These are phyloP conservation scores for Drosophila funebris DNA, from an alignment of 1,140 invertebrate genomes.

Conservation along the genomic window DNA sequence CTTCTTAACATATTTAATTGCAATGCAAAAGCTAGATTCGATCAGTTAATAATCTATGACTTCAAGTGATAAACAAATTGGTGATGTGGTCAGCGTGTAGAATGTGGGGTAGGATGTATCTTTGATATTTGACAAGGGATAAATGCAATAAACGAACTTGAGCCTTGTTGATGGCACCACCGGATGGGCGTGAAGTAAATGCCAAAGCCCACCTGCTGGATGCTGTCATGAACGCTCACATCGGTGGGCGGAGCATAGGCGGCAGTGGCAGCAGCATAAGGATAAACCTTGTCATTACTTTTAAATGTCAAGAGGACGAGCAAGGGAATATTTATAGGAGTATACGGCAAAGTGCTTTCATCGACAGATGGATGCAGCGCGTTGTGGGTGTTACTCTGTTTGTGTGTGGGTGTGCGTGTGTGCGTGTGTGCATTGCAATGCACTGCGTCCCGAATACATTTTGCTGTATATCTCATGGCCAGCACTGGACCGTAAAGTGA, in stretches of 20 bases:
- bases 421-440: constrained; percentile 30
- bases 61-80: not conserved
- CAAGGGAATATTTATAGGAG: not conserved
- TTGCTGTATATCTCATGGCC: not conserved
- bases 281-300: constrained; percentile 71
- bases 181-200: constrained; percentile 58
- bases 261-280: constrained; percentile 24
- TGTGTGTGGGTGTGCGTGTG: constrained; percentile 17
- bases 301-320: constrained; percentile 65
- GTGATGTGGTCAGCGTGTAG: not conserved
- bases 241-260: constrained; percentile 19
- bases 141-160: constrained; percentile 31
- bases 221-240: constrained; percentile 52
- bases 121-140: constrained; percentile 33
- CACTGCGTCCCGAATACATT: constrained; percentile 25
- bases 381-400: not conserved
- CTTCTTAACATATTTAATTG: not conserved
- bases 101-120: not conserved
- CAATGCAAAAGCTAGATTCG: not conserved
- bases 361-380: constrained; percentile 13
- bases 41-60: not conserved
- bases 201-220: constrained; percentile 62
- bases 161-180: constrained; percentile 15
- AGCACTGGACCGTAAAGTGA: constrained; percentile 40
- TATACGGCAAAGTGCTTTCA: constrained; percentile 22